A percentile compares a stretch with the other conserved stretches of the same genome.
Conservation (phyloP, 2,113 vertebrate species). For the Heterotilapia buettikoferi region DNA sequence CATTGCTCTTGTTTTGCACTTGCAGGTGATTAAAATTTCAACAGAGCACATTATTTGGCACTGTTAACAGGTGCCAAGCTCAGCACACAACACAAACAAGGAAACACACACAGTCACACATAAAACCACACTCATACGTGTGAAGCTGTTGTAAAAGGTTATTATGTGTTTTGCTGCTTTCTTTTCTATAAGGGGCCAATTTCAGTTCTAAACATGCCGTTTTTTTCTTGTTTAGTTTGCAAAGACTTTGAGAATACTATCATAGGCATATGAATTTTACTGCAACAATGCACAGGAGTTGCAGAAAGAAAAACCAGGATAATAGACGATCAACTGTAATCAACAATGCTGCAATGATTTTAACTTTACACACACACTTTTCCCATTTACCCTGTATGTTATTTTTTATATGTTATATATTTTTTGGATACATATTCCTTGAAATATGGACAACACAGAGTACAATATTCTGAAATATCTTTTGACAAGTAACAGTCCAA, state of each 20-base stretch:
- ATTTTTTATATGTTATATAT: neutral
- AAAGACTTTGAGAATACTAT: neutral
- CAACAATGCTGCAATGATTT: neutral
- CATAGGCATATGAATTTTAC: neutral
- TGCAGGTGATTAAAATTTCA: slow-evolving; percentile 99
- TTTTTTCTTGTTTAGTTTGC: neutral
- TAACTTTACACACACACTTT: neutral
- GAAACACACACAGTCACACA: neutral
- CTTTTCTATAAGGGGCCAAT: slow-evolving; percentile 67
- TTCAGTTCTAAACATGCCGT: slow-evolving; percentile 62
- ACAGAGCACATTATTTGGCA: slow-evolving; percentile 99
- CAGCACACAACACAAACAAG: slow-evolving; percentile 46
- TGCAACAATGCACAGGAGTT: neutral
- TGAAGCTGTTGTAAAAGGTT: neutral
- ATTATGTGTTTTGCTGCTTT: slow-evolving; percentile 7
- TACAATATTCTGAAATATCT: neutral
- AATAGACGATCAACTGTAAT: neutral
- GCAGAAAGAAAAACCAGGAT: neutral
- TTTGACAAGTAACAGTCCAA: neutral
- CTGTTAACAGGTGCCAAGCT: slow-evolving; percentile 88
- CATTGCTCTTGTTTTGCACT: slow-evolving; percentile 99
- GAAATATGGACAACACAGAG: neutral
- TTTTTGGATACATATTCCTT: neutral
- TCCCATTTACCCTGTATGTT: neutral
- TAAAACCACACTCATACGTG: neutral